Evolutionary conservation across 2,113 vertebrate genomes (phyloP).

Genomic region (Clupea harengus): DNA sequence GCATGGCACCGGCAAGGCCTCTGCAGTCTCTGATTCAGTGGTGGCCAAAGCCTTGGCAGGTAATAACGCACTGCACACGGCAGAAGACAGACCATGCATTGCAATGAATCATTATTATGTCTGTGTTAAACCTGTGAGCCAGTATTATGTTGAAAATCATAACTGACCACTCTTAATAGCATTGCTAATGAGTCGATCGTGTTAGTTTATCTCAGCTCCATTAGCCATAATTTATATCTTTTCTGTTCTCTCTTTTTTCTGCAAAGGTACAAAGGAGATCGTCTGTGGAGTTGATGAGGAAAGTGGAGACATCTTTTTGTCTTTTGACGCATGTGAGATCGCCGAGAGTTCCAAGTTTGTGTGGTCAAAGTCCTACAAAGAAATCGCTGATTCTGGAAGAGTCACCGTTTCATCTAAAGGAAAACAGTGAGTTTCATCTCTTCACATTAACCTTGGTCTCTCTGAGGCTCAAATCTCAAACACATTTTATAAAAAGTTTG

Average conservation of each 20-base stretch:
- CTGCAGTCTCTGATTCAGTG: slow-evolving; percentile 83
- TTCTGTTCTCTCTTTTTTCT: neutral
- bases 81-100: neutral
- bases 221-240: too few relatives aligned
- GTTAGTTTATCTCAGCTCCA: neutral
- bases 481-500: neutral
- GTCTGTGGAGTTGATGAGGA: slow-evolving; percentile 85
- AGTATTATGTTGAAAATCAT: neutral
- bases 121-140: neutral
- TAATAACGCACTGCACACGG: slow-evolving; percentile 51
- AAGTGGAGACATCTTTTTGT: slow-evolving; percentile 87
- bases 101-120: neutral
- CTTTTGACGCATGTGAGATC: slow-evolving; percentile 85
- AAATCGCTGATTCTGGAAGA: slow-evolving; percentile 72
- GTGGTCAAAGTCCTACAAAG: slow-evolving; percentile 92
- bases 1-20: slow-evolving; percentile 79
- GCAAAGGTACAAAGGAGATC: slow-evolving; percentile 85
- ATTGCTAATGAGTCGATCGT: neutral
- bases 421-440: slow-evolving; percentile 73
- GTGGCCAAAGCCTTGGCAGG: slow-evolving; percentile 82
- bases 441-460: neutral
- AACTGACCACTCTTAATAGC: neutral
- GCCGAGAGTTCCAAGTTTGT: slow-evolving; percentile 83
- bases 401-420: slow-evolving; percentile 72
- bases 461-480: neutral